Evolutionary conservation across 2,797 vertebrate species (phyloP).

Genomic region (Onychomys torridus): DNA sequence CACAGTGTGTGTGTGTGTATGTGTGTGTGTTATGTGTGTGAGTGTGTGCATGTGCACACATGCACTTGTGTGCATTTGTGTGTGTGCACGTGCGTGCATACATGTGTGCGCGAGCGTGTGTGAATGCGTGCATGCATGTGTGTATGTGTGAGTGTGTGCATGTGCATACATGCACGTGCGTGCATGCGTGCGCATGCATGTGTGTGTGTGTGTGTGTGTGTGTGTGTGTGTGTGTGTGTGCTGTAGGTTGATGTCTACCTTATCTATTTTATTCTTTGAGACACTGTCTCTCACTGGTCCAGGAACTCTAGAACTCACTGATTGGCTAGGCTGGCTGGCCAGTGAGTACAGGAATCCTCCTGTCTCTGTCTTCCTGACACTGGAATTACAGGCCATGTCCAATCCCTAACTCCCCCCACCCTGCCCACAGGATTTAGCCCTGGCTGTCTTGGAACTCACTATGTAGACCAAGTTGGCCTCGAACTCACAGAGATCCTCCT

Average conservation of each 20-base stretch:
- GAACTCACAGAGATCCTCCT: neutral
- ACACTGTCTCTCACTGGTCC: neutral
- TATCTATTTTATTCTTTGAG: neutral
- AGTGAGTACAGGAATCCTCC: neutral
- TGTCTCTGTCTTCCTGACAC: neutral
- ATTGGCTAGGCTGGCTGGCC: neutral
- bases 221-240: neutral
- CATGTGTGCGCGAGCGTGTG: neutral
- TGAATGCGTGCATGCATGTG: too few species aligned
- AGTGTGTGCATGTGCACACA: neutral
- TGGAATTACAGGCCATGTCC: neutral
- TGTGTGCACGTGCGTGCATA: neutral
- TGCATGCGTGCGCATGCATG: neutral
- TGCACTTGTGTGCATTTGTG: neutral
- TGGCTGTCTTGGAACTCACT: neutral
- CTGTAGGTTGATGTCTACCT: neutral
- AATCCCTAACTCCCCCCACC: too few species aligned
- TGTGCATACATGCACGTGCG: neutral
- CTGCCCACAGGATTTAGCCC: neutral
- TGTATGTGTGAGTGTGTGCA: neutral
- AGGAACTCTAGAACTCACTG: neutral
- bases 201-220: neutral
- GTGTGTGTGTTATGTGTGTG: too few species aligned
- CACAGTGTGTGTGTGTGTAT: neutral
- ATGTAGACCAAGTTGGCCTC: neutral